Conservation (phyloP, 1,140 invertebrate genomes). For the Sycophila sp. region DNA sequence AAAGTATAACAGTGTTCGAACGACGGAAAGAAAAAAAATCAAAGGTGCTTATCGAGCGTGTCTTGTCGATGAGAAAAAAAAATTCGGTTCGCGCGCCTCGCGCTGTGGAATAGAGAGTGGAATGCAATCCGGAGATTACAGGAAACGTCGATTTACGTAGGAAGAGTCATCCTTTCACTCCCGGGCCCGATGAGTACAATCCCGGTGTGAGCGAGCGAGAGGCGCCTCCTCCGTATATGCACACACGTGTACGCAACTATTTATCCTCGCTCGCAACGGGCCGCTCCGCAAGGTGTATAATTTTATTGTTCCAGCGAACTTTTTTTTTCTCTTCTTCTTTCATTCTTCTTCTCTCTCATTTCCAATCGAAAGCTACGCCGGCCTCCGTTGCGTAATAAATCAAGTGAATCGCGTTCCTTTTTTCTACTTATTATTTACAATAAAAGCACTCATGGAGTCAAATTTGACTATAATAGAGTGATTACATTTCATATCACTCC, state of each 20-base stretch:
- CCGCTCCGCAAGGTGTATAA: not conserved
- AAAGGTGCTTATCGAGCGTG: not conserved
- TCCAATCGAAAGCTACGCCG: not conserved
- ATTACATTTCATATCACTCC: no score
- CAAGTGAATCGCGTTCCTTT: no score
- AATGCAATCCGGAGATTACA: constrained; percentile 32
- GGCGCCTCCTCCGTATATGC: constrained; percentile 3
- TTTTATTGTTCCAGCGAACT: not conserved
- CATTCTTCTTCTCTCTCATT: not conserved
- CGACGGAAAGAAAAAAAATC: not conserved
- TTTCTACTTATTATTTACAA: no score
- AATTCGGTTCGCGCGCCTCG: constrained; percentile 25
- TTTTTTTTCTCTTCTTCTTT: not conserved
- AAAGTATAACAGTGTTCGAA: no score
- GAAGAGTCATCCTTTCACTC: constrained; percentile 37
- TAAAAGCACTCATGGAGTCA: no score
- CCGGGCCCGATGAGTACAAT: constrained; percentile 17
- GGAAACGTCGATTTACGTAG: constrained; percentile 37
- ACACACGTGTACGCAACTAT: not conserved
- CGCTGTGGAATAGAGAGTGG: constrained; percentile 35
- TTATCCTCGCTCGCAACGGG: not conserved
- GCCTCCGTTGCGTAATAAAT: no score
- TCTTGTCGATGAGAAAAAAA: not conserved
- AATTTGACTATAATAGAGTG: no score
- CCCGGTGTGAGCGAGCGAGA: constrained; percentile 12